These are phyloP conservation scores for Brachyistius frenatus DNA, from an alignment of 2,113 vertebrate genomes.

Conservation along the genomic window DNA sequence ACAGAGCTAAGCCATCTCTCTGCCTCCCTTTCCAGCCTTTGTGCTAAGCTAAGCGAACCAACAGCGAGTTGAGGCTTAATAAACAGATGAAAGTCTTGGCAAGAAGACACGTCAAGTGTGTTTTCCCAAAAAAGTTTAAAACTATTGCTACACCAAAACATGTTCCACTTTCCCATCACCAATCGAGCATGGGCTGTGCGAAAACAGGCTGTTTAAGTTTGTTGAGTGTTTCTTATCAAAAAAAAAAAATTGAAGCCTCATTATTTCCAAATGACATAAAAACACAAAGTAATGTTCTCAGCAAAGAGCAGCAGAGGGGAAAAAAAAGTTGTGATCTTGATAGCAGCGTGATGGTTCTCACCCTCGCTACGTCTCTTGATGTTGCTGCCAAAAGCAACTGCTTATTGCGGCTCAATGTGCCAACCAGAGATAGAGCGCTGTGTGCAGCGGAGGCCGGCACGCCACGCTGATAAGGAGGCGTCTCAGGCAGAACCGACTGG, in stretches of 20 bases:
- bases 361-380: conserved; percentile 50
- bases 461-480: conserved; percentile 31
- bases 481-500: conserved; percentile 13
- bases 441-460: conserved; percentile 6
- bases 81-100: neutral
- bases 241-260: neutral
- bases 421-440: conserved; percentile 44
- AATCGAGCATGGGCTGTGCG: neutral
- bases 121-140: conserved; percentile 1
- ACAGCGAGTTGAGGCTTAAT: neutral
- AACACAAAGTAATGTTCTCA: conserved; percentile 33
- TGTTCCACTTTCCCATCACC: conserved; percentile 19
- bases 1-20: too few relatives aligned
- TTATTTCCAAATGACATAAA: conserved; percentile 28
- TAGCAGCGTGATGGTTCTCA: conserved; percentile 43
- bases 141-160: conserved; percentile 7
- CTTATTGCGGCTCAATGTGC: conserved; percentile 53
- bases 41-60: neutral
- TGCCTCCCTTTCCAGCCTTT: neutral
- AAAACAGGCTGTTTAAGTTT: conserved; percentile 2
- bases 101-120: neutral
- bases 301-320: neutral
- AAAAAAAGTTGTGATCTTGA: conserved; percentile 45
- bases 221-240: neutral
- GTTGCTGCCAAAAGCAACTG: conserved; percentile 55